A percentile compares a stretch with the other conserved stretches of the same genome.
Evolutionary conservation across 2,113 vertebrate genomes (phyloP).

Genomic region (Syngnathus floridae): DNA sequence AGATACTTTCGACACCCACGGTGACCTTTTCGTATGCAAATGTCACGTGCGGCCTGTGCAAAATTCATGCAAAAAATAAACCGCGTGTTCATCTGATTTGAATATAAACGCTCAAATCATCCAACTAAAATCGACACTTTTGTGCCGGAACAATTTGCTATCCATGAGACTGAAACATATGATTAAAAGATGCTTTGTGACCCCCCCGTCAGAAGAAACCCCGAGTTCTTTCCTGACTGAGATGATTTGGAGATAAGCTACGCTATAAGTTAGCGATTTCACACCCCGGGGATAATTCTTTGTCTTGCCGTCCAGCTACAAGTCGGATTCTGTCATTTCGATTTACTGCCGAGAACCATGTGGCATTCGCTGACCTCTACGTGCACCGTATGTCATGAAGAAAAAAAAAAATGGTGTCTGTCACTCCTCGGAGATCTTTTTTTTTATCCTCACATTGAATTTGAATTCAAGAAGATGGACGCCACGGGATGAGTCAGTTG

Average conservation of each 20-base stretch:
- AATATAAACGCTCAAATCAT: not conserved
- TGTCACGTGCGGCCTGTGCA: not conserved
- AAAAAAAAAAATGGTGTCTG: no score
- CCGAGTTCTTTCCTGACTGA: not conserved
- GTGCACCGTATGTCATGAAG: no score
- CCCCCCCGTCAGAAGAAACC: no score
- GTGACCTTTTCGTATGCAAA: conserved; percentile 19
- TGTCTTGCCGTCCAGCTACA: not conserved
- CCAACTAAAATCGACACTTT: no score
- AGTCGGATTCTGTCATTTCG: not conserved
- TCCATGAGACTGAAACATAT: not conserved
- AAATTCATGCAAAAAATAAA: not conserved
- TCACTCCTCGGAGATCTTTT: no score
- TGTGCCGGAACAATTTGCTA: not conserved
- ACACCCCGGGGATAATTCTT: not conserved
- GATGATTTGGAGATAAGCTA: not conserved
- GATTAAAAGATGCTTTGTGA: not conserved
- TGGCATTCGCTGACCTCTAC: not conserved
- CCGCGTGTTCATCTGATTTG: not conserved
- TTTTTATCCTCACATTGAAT: no score
- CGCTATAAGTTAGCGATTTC: not conserved
- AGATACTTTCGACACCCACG: not conserved
- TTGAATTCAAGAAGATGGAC: conserved; percentile 5
- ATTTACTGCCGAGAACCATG: not conserved
- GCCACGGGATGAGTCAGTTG: conserved; percentile 30